A percentile compares a stretch with the other conserved stretches of the same genome.
Conservation (phyloP, 92 coral and sea anemone species). For the Anthopleura xanthogrammica region DNA sequence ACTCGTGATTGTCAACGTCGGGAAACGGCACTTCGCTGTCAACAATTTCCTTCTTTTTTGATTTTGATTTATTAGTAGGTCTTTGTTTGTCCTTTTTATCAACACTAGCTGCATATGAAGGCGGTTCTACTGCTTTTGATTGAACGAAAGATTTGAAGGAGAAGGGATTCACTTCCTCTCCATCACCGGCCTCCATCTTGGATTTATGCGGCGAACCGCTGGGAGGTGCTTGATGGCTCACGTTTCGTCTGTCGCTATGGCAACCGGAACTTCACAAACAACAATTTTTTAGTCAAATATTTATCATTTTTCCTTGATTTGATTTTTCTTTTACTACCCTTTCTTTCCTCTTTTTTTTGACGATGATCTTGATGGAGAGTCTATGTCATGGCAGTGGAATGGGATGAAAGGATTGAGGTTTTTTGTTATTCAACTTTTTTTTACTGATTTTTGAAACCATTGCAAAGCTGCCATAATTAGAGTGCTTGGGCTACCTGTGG, state of each 20-base stretch:
- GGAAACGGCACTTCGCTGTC: conserved; percentile 56
- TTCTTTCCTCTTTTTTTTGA: no score
- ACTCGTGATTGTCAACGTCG: conserved; percentile 34
- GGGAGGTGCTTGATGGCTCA: conserved; percentile 30
- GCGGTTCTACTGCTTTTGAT: conserved; percentile 36
- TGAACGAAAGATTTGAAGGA: conserved; percentile 73
- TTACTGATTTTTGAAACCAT: no score
- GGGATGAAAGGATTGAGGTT: no score
- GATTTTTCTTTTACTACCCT: no score
- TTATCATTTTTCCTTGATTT: no score
- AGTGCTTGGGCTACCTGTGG: no score
- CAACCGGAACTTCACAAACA: not conserved
- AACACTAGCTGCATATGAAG: conserved; percentile 1
- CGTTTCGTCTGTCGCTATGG: not conserved
- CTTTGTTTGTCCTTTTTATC: conserved; percentile 26
- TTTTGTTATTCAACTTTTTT: no score
- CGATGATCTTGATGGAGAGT: no score
- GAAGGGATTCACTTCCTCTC: conserved; percentile 63
- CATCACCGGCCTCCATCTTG: conserved; percentile 57
- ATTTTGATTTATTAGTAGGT: conserved; percentile 4
- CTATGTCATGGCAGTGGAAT: no score
- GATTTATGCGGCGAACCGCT: conserved; percentile 35
- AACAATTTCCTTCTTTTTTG: conserved; percentile 16
- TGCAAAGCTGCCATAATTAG: no score
- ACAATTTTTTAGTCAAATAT: no score